phyloP scores from a whole-genome alignment of 2,113 vertebrate species.

The Sinocyclocheilus rhinocerous region DNA sequence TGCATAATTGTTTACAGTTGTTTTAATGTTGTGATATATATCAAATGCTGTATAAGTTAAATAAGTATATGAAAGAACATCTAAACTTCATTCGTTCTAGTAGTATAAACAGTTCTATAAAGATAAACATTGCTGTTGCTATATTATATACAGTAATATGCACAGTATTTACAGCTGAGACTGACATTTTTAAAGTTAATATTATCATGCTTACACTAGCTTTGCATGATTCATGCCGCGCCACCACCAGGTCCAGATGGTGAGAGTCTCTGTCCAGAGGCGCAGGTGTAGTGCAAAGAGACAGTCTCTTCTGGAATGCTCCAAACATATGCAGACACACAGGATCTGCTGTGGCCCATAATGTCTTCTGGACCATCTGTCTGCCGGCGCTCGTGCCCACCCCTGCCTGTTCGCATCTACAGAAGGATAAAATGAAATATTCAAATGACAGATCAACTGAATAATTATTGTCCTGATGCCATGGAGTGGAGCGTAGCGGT shows the following conservation, averaged over 20 bases:
- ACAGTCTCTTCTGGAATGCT: slow-evolving; percentile 47
- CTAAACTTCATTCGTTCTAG: no score
- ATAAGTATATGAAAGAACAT: no score
- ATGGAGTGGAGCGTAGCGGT: neutral
- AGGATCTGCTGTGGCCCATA: slow-evolving; percentile 64
- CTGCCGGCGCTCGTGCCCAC: slow-evolving; percentile 58
- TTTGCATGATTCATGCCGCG: slow-evolving; percentile 22
- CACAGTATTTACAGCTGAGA: neutral
- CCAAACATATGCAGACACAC: slow-evolving; percentile 69
- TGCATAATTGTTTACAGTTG: no score
- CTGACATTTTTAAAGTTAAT: slow-evolving; percentile 6
- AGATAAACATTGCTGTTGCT: neutral
- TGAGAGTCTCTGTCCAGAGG: slow-evolving; percentile 59
- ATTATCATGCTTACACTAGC: neutral
- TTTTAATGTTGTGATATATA: no score
- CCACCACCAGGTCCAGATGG: slow-evolving; percentile 65
- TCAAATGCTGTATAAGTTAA: no score
- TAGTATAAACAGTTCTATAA: no score
- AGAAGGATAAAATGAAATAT: slow-evolving; percentile 54
- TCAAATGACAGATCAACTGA: slow-evolving; percentile 40
- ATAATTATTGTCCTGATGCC: neutral
- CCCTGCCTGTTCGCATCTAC: slow-evolving; percentile 63
- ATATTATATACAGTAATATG: no score
- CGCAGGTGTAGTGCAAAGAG: slow-evolving; percentile 32
- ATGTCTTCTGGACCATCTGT: slow-evolving; percentile 75